Percentiles rank a stretch among this genome's conserved stretches.
phyloP scores from a whole-genome alignment of 2,113 vertebrate species.

The Cryptomyrus ogoouensis region DNA sequence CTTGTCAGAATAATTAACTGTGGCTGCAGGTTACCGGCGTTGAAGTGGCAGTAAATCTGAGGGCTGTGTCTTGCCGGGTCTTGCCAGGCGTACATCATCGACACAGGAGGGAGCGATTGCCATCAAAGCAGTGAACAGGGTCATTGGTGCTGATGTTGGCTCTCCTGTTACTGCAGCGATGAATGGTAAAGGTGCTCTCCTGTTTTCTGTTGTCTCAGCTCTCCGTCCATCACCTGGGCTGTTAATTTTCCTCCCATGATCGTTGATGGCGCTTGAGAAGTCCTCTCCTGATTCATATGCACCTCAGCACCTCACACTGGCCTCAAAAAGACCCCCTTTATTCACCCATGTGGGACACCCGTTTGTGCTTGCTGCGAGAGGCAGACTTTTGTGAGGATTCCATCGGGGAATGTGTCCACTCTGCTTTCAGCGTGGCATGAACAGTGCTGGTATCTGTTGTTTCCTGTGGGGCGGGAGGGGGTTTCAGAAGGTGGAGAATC shows the following conservation, averaged over 20 bases:
- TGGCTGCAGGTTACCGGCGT: neutral
- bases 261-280: neutral
- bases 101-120: neutral
- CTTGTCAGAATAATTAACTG: slow-evolving; percentile 12
- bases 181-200: neutral
- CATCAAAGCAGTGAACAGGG: neutral
- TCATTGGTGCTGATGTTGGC: neutral
- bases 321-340: neutral
- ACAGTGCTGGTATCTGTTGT: neutral
- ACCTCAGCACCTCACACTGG: neutral
- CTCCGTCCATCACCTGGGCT: neutral
- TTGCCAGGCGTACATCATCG: neutral
- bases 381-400: neutral
- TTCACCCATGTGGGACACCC: neutral
- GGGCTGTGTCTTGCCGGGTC: neutral
- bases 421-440: neutral
- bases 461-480: neutral
- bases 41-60: neutral
- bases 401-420: neutral
- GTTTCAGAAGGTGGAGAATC: neutral
- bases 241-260: neutral
- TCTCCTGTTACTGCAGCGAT: neutral
- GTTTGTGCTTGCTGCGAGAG: neutral
- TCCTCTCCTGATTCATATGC: neutral
- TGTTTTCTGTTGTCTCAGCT: neutral